These are phyloP conservation scores for Spinibarbus caldwelli DNA, from an alignment of 2,797 vertebrate species.

Conservation along the genomic window DNA sequence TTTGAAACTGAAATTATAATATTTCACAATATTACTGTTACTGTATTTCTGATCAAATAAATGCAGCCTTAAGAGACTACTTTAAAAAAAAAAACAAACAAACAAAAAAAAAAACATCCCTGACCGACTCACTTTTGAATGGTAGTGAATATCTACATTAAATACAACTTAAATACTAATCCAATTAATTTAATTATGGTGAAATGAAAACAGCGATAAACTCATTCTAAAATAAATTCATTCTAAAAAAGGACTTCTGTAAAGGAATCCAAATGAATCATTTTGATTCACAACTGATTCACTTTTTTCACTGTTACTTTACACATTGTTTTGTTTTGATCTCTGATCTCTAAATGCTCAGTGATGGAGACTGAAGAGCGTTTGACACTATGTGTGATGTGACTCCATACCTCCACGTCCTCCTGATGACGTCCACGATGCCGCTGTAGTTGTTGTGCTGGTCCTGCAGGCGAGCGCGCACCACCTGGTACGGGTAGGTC, in stretches of 20 bases:
- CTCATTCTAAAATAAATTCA: too few species aligned
- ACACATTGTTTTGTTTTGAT: neutral
- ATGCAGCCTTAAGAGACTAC: neutral
- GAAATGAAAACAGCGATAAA: neutral
- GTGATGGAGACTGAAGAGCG: neutral
- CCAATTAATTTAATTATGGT: too few species aligned
- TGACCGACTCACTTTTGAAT: neutral
- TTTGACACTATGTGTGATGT: neutral
- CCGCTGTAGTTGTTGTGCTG: constrained; percentile 82
- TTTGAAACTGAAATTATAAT: neutral
- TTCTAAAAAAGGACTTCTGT: neutral
- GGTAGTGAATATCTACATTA: neutral
- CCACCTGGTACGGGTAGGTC: constrained; percentile 87
- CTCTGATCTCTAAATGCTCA: neutral
- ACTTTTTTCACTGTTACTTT: neutral
- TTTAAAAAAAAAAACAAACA: too few species aligned
- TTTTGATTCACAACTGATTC: neutral
- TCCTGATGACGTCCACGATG: constrained; percentile 77
- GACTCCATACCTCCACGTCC: constrained; percentile 80
- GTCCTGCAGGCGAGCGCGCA: constrained; percentile 85
- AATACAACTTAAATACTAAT: neutral
- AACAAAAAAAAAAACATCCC: too few species aligned
- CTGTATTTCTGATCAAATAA: neutral
- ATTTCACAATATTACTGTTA: neutral
- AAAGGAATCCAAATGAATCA: neutral